phyloP scores from a whole-genome alignment of 2,888 invertebrate genomes.

The Nemotelus nigrinus region DNA sequence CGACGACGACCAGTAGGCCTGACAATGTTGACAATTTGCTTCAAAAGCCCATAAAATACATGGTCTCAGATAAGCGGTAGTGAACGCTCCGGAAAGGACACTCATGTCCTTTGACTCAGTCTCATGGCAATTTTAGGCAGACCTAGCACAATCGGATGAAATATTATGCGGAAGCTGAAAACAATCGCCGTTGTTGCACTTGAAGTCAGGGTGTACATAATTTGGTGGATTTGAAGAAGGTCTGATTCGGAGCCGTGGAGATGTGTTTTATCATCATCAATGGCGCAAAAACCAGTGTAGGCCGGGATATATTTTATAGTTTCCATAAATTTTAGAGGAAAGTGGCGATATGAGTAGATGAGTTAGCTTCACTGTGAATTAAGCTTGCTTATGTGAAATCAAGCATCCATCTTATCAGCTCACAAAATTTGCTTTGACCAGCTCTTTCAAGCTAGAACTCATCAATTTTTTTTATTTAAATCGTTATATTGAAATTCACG shows the following conservation, averaged over 20 bases:
- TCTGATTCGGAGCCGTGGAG: neutral
- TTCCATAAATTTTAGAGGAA: no score
- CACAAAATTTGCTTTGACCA: no score
- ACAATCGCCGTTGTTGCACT: constrained; percentile 33
- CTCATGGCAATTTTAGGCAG: constrained; percentile 12
- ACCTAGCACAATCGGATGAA: constrained; percentile 19
- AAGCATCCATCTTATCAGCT: no score
- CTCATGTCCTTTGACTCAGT: constrained; percentile 10
- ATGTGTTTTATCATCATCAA: neutral
- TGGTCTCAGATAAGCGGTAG: constrained; percentile 7
- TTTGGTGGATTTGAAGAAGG: neutral
- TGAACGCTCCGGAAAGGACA: constrained; percentile 12
- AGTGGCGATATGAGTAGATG: no score
- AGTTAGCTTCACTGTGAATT: no score
- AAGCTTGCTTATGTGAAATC: no score
- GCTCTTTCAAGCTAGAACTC: no score
- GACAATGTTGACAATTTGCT: constrained; percentile 47
- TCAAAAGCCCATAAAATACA: constrained; percentile 45
- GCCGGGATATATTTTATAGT: neutral
- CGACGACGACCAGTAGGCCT: neutral
- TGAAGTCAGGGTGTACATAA: constrained; percentile 1
- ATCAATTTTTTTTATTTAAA: no score
- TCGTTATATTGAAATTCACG: no score
- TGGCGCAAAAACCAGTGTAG: neutral
- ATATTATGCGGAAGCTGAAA: constrained; percentile 38